Evolutionary conservation across 37 sponge, comb jelly and placozoan genomes (phyloP), one percentile per base, ranked within the genome.

Genomic region (Cliona cf. orientalis): DNA sequence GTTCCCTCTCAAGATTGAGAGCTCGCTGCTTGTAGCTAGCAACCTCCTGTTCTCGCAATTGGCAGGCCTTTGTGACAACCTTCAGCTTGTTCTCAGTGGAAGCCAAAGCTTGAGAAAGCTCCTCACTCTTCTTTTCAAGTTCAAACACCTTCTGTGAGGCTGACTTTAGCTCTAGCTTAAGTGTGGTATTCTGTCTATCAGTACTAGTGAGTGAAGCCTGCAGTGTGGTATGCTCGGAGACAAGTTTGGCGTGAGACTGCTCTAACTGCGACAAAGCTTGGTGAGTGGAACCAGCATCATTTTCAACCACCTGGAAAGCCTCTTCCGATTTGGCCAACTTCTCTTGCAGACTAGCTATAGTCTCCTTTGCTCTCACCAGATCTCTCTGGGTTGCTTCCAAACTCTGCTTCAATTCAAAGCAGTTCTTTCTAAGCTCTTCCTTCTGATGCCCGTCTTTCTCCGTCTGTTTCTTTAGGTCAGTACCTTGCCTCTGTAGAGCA

Each of bases 101-200:
- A 5, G 63, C 12, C 49, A 76, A 26, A 23, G 38, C 19, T 12
- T 3, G 1, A 29, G 31, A 40, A 1, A 82, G 71, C 31, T 58
- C 72, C 46, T 82, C 89, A 21, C 82, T 88, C 37, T 71, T 39
- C 33, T 82, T 59, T 53, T 69, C 42, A 2, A 76, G 60, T 26
- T 29, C 38, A 35, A 17, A 1, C n/a, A 82, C 38, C 22, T 77
- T 88, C 5, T 71, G 58, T 19, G 23, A 33, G 9, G 56, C 71
- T 39, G 66, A 58, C 57, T 77, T 82, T 25, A 88, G 59, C 23
- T 89, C 85, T 35, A 73, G 45, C 23, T 89, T 63, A 5, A 79
- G 43, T 1, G 60, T 14, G 0, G 53, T 76, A 6, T 66, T 45
- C 63, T 80, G 46, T 32, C 70, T 49, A 41, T 90, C 86, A 4